Percentiles rank a stretch among this genome's conserved stretches.
Evolutionary conservation across 2,888 invertebrate genomes (phyloP).

Genomic region (Napeogenes inachia): DNA sequence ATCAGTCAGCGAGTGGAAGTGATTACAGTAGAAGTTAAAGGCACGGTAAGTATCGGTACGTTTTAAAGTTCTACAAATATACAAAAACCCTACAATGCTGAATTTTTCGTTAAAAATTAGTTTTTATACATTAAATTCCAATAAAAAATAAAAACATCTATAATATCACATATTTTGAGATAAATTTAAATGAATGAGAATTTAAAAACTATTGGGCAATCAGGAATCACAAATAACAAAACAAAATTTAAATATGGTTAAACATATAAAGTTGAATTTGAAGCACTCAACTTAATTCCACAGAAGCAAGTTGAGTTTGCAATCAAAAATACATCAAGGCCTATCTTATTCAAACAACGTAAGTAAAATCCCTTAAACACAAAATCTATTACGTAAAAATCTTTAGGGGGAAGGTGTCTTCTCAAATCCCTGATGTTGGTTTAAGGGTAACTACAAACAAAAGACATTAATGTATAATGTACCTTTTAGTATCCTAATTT

Average conservation of each 20-base stretch:
- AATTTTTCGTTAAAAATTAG: background rate
- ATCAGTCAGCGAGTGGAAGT: slow-evolving; percentile 47
- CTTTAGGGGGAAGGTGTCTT: slow-evolving; percentile 29
- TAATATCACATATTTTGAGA: too few relatives aligned
- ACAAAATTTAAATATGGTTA: background rate
- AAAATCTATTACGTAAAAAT: slow-evolving; percentile 34
- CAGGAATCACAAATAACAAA: background rate
- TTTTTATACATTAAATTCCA: too few relatives aligned
- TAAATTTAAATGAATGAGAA: too few relatives aligned
- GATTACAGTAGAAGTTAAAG: slow-evolving; percentile 19
- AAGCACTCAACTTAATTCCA: slow-evolving; percentile 3
- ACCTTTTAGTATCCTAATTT: too few relatives aligned
- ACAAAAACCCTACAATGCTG: background rate
- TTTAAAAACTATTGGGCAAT: background rate
- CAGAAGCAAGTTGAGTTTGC: slow-evolving; percentile 10
- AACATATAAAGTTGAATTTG: slow-evolving; percentile 2
- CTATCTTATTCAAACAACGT: slow-evolving; percentile 30
- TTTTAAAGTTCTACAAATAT: slow-evolving; percentile 5
- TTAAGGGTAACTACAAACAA: slow-evolving; percentile 17
- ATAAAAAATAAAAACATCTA: too few relatives aligned
- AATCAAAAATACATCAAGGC: slow-evolving; percentile 29
- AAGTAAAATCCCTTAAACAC: slow-evolving; percentile 32
- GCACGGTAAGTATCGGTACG: slow-evolving; percentile 16
- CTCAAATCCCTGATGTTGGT: slow-evolving; percentile 26
- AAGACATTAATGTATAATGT: background rate